Evolutionary conservation across 2,888 invertebrate genomes (phyloP), one percentile per base, ranked within the genome.

Genomic region (Coenonympha arcania): DNA sequence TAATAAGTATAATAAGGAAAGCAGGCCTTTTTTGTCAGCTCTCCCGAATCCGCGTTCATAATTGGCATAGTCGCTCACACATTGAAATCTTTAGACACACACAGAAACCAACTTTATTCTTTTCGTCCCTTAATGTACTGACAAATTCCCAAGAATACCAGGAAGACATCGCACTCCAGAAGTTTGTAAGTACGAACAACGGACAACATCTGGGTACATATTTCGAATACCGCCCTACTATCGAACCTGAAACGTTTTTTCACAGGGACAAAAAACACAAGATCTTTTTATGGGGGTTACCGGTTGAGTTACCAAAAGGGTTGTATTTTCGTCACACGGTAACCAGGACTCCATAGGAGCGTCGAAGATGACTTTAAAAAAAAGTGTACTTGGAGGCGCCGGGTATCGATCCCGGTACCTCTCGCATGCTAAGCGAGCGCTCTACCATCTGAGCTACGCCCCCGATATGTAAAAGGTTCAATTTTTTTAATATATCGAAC

Each of bases 341-440:
- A 16, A 33, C 33, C 6, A 15, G 16, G 15, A 33, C 15, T 9
- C 9, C 18, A 34, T 18, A 34, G 18, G 6, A 6, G 22, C n/a
- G n/a, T n/a, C 26, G 6, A 18, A 9, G 4, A 20, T n/a, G 34
- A 9, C n/a, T 6, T n/a, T 6, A 22, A 22, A 37, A 13, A 8
- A 22, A 37, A 22, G 4, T 6, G 1, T 4, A 24, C 1, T 68
- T 86, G 84, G 80, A 86, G 84, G 84, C 82, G 84, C 84, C 83
- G 82, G 83, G 85, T 83, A 84, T 85, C 84, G 84, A 85, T 86
- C 85, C 85, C 86, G 84, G 85, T 85, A 86, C 86, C 84, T 86
- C 85, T 87, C 85, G 73, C 86, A 85, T 85, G 85, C 85, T 85
- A 84, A 86, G 85, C 84, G 84, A 85, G 85, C 84, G 83, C 84